A percentile compares a stretch with the other conserved stretches of the same genome.
Evolutionary conservation across 2,888 invertebrate species (phyloP).

Genomic region (Nephrotoma flavescens): DNA sequence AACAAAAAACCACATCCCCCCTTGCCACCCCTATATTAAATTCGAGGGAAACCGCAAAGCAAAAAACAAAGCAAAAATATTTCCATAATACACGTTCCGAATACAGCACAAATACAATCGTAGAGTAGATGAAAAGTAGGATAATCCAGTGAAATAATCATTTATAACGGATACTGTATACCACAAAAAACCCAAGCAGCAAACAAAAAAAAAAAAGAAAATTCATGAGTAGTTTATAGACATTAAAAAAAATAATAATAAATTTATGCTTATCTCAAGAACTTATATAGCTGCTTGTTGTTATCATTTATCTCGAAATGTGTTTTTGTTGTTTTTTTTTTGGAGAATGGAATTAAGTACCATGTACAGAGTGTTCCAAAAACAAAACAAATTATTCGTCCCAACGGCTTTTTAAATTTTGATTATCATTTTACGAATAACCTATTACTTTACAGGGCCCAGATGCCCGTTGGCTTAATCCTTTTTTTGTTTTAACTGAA

Average conservation of each 20-base stretch:
- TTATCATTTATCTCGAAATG: neutral
- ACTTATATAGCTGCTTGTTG: neutral
- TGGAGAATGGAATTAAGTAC: too few relatives aligned
- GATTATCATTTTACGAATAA: too few relatives aligned
- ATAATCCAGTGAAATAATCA: neutral
- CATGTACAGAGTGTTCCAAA: too few relatives aligned
- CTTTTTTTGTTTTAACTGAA: too few relatives aligned
- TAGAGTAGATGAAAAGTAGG: neutral
- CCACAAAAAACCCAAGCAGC: neutral
- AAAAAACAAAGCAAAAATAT: neutral
- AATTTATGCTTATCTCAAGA: neutral
- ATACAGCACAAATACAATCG: neutral
- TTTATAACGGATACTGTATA: neutral
- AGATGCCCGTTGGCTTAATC: too few relatives aligned
- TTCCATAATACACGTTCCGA: neutral
- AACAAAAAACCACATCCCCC: neutral
- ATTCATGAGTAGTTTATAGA: neutral
- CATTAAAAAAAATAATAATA: neutral
- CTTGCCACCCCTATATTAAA: neutral
- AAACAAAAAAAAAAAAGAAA: neutral
- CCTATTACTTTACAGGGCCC: too few relatives aligned
- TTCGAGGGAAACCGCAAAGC: neutral
- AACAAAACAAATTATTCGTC: too few relatives aligned
- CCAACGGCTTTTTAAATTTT: too few relatives aligned
- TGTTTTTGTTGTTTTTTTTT: too few relatives aligned